Percentiles rank a stretch among this genome's conserved stretches.
phyloP scores from a whole-genome alignment of 1,140 invertebrate genomes.

The Bactericera cockerelli region DNA sequence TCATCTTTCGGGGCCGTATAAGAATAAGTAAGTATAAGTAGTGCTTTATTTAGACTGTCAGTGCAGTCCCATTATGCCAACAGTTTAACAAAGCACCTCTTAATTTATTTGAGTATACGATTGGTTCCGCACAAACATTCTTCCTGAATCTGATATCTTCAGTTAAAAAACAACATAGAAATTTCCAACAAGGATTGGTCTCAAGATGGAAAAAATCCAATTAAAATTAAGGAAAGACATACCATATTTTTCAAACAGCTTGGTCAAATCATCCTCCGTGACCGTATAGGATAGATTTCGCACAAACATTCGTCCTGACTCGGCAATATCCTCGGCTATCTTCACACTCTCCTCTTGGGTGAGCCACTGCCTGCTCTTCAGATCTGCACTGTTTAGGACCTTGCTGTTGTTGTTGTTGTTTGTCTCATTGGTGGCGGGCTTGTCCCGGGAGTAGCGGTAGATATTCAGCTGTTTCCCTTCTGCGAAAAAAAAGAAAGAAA shows the following conservation, averaged over 20 bases:
- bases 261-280: constrained; percentile 73
- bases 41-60: too few relatives aligned
- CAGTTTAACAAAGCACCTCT: too few relatives aligned
- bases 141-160: constrained; percentile 69
- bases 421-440: background rate
- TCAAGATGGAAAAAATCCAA: too few relatives aligned
- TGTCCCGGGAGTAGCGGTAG: constrained; percentile 1
- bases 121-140: constrained; percentile 91
- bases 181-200: too few relatives aligned
- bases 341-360: constrained; percentile 49
- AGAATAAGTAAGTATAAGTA: too few relatives aligned
- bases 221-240: too few relatives aligned
- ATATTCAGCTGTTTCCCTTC: constrained; percentile 16
- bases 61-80: too few relatives aligned
- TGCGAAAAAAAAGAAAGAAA: constrained; percentile 13
- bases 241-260: constrained; percentile 80
- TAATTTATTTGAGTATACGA: too few relatives aligned
- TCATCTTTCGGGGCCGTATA: too few relatives aligned
- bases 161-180: too few relatives aligned
- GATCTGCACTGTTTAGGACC: too few relatives aligned
- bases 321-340: constrained; percentile 65
- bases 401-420: background rate
- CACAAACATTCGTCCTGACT: constrained; percentile 87
- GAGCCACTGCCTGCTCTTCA: constrained; percentile 36
- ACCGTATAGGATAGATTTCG: constrained; percentile 82